Base-by-base conservation (phyloP, 2,113 vertebrate genomes). In the Colistium nudipinnis region DNA sequence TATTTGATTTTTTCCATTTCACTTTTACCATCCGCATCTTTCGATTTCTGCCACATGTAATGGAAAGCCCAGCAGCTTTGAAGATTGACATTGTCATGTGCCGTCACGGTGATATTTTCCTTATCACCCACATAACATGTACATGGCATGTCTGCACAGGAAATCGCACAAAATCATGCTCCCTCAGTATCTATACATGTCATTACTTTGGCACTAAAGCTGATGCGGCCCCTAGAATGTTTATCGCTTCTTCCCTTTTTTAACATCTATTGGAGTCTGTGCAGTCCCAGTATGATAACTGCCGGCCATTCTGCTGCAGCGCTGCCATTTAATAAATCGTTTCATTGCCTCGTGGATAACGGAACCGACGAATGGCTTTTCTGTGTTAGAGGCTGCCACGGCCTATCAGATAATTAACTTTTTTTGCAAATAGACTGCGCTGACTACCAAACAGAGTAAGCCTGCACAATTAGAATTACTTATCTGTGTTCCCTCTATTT, bases 351-450 rank as follows among this genome's bases (percentile, higher is more conserved):
- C 19, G 80, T 89, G 86, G 93, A 93, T 93, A 92, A 94, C 93
- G 90, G 92, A 93, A 91, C 78, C 89, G 84, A 90, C 57, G 73
- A 90, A 82, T 88, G 79, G 74, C 73, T 93, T 91, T n/a, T 93
- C 88, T 86, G 82, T 92, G 90, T 92, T 90, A 88, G 81, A 87
- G 87, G 88, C 92, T 91, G 88, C 87, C 82, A 86, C 70, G 47
- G 69, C 90, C 74, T 93, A 94, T 93, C 90, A 95, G 93, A 93
- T 94, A 95, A 95, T 95, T 95, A 94, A 92, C 87, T 93, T 94
- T 93, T 94, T 91, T 85, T 90, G 90, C 89, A 94, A 94, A 93
- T 91, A 88, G 91, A 90, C 92, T 88, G 88, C 61, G 12, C 86
- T 65, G 83, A 90, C 76, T 89, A 79, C 45, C 74, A 78, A 88